Percentiles rank a stretch among this genome's conserved stretches.
Conservation (phyloP, 2,113 vertebrate genomes). For the Dasyornis broadbenti region DNA sequence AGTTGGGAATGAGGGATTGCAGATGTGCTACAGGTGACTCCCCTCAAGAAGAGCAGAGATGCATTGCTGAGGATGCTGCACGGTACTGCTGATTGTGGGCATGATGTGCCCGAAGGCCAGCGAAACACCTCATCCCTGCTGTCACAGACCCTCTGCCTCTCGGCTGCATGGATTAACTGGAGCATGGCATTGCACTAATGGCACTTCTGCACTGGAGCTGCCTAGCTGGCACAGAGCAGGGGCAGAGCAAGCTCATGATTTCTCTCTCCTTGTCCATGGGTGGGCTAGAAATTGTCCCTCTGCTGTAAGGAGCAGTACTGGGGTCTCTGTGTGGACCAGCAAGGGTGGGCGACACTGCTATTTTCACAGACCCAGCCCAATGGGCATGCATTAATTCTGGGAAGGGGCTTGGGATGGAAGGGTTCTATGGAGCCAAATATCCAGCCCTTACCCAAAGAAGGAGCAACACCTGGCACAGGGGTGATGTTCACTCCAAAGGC, state of each 20-base stretch:
- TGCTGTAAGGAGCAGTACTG: not conserved
- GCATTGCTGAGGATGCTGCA: not conserved
- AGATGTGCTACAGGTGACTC: not conserved
- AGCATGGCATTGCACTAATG: not conserved
- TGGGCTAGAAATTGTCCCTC: not conserved
- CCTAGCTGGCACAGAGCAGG: not conserved
- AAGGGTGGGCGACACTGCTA: not conserved
- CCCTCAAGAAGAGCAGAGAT: not conserved
- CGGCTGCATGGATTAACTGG: not conserved
- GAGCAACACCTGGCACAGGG: not conserved
- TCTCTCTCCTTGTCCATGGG: not conserved
- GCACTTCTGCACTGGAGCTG: not conserved
- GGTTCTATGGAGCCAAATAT: not conserved
- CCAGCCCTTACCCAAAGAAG: not conserved
- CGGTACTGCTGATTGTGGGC: not conserved
- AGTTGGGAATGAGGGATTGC: not conserved
- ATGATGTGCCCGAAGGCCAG: not conserved
- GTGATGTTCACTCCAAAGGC: not conserved
- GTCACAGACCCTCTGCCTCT: not conserved
- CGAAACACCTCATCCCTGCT: not conserved
- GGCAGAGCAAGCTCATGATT: not conserved
- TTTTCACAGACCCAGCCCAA: not conserved
- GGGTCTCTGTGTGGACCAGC: not conserved
- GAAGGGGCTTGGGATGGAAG: not conserved
- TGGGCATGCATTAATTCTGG: not conserved